Conservation (phyloP, 2,888 invertebrate genomes). For the Drosophila nr. perissopoda region DNA sequence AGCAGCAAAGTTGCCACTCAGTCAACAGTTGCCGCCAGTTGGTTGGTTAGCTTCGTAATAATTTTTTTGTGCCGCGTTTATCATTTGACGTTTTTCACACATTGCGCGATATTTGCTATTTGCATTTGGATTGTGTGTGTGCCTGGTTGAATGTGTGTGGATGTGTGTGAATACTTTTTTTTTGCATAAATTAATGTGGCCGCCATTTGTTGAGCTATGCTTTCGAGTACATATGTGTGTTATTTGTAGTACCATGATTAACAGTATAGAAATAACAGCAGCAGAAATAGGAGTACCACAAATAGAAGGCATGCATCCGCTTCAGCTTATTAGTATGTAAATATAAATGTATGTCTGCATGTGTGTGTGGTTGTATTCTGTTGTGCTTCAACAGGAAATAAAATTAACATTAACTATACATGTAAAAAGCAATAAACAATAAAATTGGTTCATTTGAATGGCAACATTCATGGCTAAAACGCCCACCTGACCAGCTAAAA, state of each 20-base stretch:
- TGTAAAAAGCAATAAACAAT: conserved; percentile 22
- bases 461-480: conserved; percentile 33
- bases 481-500: conserved; percentile 51
- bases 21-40: conserved; percentile 56
- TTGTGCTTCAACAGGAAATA: conserved; percentile 65
- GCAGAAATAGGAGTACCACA: conserved; percentile 2
- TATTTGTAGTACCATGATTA: neutral
- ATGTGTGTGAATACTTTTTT: conserved; percentile 40
- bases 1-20: conserved; percentile 57
- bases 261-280: conserved; percentile 2
- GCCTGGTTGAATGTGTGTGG: neutral
- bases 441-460: conserved; percentile 46
- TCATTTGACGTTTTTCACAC: conserved; percentile 70
- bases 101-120: conserved; percentile 36
- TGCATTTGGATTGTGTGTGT: conserved; percentile 9
- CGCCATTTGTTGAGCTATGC: conserved; percentile 34
- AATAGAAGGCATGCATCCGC: conserved; percentile 12
- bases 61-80: conserved; percentile 56
- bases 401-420: conserved; percentile 20
- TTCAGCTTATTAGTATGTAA: conserved; percentile 6
- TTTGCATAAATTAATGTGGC: conserved; percentile 63
- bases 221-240: conserved; percentile 7
- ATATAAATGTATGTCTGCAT: neutral
- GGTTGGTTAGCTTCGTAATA: conserved; percentile 36
- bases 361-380: conserved; percentile 23